Conservation (phyloP, 2,113 vertebrate genomes). For the Vicugna pacos region DNA sequence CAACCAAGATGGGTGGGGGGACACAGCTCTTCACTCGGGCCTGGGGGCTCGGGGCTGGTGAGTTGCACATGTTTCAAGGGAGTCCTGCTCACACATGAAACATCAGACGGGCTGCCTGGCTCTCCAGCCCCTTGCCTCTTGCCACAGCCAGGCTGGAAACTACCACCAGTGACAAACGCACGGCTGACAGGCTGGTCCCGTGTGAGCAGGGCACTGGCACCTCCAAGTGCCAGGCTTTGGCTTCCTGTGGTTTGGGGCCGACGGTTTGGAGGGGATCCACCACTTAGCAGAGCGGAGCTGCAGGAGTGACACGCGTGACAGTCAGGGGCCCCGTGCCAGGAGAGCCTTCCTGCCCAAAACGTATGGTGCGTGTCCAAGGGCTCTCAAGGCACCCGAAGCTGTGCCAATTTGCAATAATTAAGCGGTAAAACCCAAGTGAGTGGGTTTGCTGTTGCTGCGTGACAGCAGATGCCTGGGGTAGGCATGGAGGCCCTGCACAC, state of each 20-base stretch:
- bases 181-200: not conserved
- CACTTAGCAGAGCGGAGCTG: constrained; percentile 45
- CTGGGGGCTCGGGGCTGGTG: not conserved
- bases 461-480: constrained; percentile 55
- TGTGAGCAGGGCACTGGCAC: not conserved
- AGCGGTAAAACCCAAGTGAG: constrained; percentile 61
- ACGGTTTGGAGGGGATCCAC: constrained; percentile 56
- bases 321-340: not conserved
- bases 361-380: constrained; percentile 59
- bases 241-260: not conserved
- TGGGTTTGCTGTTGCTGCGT: not conserved
- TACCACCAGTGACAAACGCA: not conserved
- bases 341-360: constrained; percentile 35
- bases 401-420: constrained; percentile 68
- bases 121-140: not conserved
- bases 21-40: fast-evolving
- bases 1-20: not conserved
- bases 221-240: not conserved
- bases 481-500: not conserved
- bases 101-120: not conserved
- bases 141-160: not conserved
- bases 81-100: not conserved
- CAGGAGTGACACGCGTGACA: constrained; percentile 61
- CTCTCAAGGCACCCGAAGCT: constrained; percentile 17
- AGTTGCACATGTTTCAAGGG: not conserved